Conservation (phyloP, 1,140 invertebrate genomes). For the Solenopsis invicta region DNA sequence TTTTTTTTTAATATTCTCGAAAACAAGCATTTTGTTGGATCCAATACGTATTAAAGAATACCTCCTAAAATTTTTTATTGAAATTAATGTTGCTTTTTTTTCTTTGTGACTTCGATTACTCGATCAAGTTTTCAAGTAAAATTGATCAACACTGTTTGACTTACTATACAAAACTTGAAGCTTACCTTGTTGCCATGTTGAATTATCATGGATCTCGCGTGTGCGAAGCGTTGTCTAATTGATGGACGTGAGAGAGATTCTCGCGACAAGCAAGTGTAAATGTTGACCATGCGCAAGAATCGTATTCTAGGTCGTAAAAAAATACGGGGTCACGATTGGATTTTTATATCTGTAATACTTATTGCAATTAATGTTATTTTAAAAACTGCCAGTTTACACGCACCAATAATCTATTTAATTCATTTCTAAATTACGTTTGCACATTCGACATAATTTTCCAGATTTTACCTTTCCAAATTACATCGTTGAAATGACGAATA, state of each 20-base stretch:
- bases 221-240: constrained; percentile 26
- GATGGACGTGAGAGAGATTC: constrained; percentile 18
- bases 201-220: constrained; percentile 52
- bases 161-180: constrained; percentile 2
- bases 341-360: constrained; percentile 6
- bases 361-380: constrained; percentile 18
- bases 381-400: not conserved
- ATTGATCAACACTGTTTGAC: not conserved
- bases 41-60: too few species aligned
- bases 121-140: not conserved
- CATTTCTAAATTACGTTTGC: not conserved
- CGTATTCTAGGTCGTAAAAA: not conserved
- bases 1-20: too few species aligned
- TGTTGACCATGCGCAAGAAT: constrained; percentile 9
- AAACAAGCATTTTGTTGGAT: too few species aligned
- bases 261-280: constrained; percentile 12
- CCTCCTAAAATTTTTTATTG: too few species aligned
- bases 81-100: not conserved
- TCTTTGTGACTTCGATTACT: not conserved
- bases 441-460: not conserved
- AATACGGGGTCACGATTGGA: not conserved
- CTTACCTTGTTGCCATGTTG: constrained; percentile 6
- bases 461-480: not conserved
- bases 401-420: not conserved
- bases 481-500: constrained; percentile 27